Evolutionary conservation across 2,797 vertebrate species (phyloP), one percentile per base, ranked within the genome.

Genomic region (Novumbra hubbsi): DNA sequence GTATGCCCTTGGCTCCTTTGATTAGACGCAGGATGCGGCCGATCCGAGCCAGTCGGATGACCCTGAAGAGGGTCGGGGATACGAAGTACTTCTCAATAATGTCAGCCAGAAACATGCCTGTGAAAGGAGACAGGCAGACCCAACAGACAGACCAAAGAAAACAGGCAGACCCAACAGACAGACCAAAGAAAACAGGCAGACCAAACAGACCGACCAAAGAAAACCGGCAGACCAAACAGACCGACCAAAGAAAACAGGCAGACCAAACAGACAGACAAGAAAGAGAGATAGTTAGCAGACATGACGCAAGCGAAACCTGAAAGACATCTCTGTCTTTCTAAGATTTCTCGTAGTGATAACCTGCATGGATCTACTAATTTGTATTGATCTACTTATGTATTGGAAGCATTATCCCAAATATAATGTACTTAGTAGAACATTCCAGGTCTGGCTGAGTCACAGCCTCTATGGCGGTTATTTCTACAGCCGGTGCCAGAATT

Each of bases 11-110:
- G 79, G 98, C 98, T 21, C 96, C 96, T 93, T 99, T 99, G 92
- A 99, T 99, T 72, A 99, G 85, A 77, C 98, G 97, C 88, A 99
- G 93, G 86, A 99, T 98, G 64, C 98, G 97, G 52, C 98, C 98
- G 21, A 99, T 99, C 81, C 98, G 96, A 81, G 98, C 98, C 92
- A 99, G 91, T 48, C 98, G 95, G 92, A 99, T 99, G 71, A 99
- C 98, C 90, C 98, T 95, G 93, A 99, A 99, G 48, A 99, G 93
- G 1, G 98, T 99, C 1, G 98, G 98, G 0, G 98, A 99, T 81
- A 99, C 98, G 84, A 99, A 99, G 83, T 99, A 99, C 87, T 98
- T 99, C 91, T 98, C 97, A 57, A 99, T 99, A 75, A 99, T 70
- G 74, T 99, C 98, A 17, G 98, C 98, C 92, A 99, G 92, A 92